These are phyloP conservation scores for Cryptotermes secundus DNA, from an alignment of 1,140 invertebrate genomes.

Conservation along the genomic window DNA sequence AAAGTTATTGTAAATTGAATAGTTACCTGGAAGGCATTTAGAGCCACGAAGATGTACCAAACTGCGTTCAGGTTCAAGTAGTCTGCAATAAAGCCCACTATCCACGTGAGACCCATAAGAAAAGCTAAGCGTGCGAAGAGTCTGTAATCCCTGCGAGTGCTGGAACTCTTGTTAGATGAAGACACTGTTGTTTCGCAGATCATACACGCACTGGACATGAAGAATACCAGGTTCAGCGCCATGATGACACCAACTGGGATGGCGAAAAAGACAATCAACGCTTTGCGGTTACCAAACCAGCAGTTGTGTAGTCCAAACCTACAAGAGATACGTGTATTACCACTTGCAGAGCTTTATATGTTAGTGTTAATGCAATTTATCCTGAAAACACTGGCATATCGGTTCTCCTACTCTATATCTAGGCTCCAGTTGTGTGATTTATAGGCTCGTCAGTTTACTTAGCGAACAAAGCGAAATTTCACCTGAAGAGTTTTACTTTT, in stretches of 20 bases:
- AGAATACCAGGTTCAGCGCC: constrained; percentile 54
- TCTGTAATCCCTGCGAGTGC: not conserved
- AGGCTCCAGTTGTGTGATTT: too few relatives aligned
- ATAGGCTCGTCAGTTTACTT: too few relatives aligned
- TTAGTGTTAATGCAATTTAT: too few relatives aligned
- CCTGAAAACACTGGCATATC: too few relatives aligned
- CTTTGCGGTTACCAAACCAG: constrained; percentile 55
- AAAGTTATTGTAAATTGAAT: too few relatives aligned
- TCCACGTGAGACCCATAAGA: not conserved
- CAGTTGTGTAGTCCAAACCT: constrained; percentile 47
- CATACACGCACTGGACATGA: constrained; percentile 53
- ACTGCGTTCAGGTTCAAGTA: not conserved
- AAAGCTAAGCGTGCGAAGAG: not conserved
- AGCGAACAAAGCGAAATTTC: too few relatives aligned
- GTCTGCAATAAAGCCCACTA: not conserved
- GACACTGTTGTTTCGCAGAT: constrained; percentile 45
- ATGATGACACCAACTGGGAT: constrained; percentile 53
- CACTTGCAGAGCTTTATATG: too few relatives aligned
- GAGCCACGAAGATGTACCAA: constrained; percentile 13
- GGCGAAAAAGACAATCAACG: constrained; percentile 56
- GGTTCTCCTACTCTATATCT: too few relatives aligned
- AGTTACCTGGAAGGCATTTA: not conserved
- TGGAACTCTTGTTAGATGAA: not conserved
- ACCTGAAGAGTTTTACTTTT: too few relatives aligned
- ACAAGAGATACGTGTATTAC: constrained; percentile 48